Percentiles rank a stretch among this genome's conserved stretches.
These are phyloP conservation scores for Adelphocoris suturalis DNA, from an alignment of 2,888 invertebrate genomes.

Conservation along the genomic window DNA sequence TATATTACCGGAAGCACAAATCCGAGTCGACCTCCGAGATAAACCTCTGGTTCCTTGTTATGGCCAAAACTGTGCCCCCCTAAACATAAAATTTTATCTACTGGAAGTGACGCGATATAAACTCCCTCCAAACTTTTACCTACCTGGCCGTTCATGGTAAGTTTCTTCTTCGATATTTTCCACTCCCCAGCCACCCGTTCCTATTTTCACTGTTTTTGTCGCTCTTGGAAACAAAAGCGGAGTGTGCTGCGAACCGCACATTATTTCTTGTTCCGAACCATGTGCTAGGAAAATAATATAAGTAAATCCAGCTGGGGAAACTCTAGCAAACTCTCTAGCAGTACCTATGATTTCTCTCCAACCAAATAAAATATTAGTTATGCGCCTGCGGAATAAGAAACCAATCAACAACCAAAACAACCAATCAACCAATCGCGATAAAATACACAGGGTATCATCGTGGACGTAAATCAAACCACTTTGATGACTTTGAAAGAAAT, in stretches of 20 bases:
- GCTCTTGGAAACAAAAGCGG: not conserved
- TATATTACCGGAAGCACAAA: slow-evolving; percentile 43
- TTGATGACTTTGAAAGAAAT: too few species aligned
- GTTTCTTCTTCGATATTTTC: slow-evolving; percentile 26
- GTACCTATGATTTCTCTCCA: too few species aligned
- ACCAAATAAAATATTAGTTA: too few species aligned
- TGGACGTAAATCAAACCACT: too few species aligned
- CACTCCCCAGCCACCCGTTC: not conserved
- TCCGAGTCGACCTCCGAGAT: slow-evolving; percentile 46
- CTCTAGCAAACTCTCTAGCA: too few species aligned
- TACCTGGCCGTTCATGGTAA: slow-evolving; percentile 24
- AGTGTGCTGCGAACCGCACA: slow-evolving; percentile 1
- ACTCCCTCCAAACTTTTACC: slow-evolving; percentile 44
- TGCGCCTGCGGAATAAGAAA: too few species aligned
- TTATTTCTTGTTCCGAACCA: not conserved
- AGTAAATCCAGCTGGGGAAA: too few species aligned
- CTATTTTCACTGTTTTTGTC: slow-evolving; percentile 4
- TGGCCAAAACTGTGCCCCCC: slow-evolving; percentile 45
- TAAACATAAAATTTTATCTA: slow-evolving; percentile 52
- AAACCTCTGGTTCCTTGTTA: slow-evolving; percentile 48
- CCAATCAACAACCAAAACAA: too few species aligned
- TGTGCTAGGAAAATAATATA: not conserved
- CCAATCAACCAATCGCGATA: too few species aligned
- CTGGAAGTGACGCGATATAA: slow-evolving; percentile 52
- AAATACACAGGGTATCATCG: too few species aligned